These are phyloP conservation scores for Microtus pennsylvanicus DNA, from an alignment of 2,113 vertebrate species.

Conservation along the genomic window DNA sequence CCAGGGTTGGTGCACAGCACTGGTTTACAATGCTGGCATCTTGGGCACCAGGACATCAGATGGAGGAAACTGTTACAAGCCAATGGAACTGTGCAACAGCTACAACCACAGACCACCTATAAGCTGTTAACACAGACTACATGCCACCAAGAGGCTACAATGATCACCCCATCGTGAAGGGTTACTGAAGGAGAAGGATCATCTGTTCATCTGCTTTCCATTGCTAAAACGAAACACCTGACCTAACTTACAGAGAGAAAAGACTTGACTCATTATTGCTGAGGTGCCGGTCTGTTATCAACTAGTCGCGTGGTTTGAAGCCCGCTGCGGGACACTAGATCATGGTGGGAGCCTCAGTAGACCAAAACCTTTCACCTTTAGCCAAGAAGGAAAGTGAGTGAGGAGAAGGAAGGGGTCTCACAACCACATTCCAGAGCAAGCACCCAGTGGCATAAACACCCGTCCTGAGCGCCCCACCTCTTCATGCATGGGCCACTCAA, in stretches of 20 bases:
- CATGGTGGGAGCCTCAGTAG: no score
- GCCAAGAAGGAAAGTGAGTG: not conserved
- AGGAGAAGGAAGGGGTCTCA: not conserved
- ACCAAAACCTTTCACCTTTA: not conserved
- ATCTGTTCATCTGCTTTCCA: not conserved
- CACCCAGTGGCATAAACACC: not conserved
- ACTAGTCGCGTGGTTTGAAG: not conserved
- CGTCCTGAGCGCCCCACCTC: not conserved
- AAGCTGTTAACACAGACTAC: not conserved
- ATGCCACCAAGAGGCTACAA: not conserved
- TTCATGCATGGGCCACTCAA: not conserved
- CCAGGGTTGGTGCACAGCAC: not conserved
- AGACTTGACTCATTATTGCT: not conserved
- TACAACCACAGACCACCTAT: not conserved
- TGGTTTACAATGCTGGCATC: not conserved
- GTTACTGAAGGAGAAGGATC: not conserved
- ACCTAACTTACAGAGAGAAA: not conserved
- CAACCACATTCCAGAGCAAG: not conserved
- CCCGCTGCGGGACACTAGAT: no score
- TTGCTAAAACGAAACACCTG: not conserved
- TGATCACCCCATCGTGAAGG: not conserved
- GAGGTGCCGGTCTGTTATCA: not conserved
- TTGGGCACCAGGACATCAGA: not conserved
- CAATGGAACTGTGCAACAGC: rapidly evolving
- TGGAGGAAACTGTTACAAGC: not conserved